Conservation (phyloP, 2,888 invertebrate species). For the Lapara coniferarum region DNA sequence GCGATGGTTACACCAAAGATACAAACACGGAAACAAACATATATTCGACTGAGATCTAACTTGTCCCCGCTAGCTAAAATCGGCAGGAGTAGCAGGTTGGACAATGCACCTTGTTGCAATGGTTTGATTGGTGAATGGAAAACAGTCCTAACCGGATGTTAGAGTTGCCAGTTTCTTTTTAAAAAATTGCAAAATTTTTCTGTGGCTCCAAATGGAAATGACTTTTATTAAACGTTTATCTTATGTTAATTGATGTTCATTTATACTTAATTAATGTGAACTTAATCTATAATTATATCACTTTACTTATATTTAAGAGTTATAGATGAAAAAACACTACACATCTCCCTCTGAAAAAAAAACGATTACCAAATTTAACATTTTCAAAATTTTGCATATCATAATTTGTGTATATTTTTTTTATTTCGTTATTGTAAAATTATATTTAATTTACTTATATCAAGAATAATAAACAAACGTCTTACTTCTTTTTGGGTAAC, state of each 20-base stretch:
- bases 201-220: neutral
- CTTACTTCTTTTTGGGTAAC: neutral
- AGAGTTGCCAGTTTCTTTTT: conserved; percentile 51
- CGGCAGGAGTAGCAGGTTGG: conserved; percentile 78
- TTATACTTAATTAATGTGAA: too few species aligned
- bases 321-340: too few species aligned
- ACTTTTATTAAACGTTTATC: too few species aligned
- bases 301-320: too few species aligned
- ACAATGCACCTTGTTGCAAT: conserved; percentile 81
- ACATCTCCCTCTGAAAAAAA: too few species aligned
- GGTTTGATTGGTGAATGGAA: conserved; percentile 80
- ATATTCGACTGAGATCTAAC: conserved; percentile 60
- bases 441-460: too few species aligned
- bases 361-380: too few species aligned
- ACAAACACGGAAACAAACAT: conserved; percentile 79
- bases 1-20: conserved; percentile 68
- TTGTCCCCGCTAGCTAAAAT: conserved; percentile 62
- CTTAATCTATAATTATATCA: too few species aligned
- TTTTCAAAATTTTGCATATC: too few species aligned
- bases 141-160: conserved; percentile 64
- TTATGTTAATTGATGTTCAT: neutral
- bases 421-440: too few species aligned
- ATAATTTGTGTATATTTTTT: too few species aligned
- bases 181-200: conserved; percentile 36
- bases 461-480: too few species aligned